Percentiles rank a stretch among this genome's conserved stretches.
These are phyloP conservation scores for Guaruba guarouba DNA, from an alignment of 2,113 vertebrate species.

Conservation along the genomic window DNA sequence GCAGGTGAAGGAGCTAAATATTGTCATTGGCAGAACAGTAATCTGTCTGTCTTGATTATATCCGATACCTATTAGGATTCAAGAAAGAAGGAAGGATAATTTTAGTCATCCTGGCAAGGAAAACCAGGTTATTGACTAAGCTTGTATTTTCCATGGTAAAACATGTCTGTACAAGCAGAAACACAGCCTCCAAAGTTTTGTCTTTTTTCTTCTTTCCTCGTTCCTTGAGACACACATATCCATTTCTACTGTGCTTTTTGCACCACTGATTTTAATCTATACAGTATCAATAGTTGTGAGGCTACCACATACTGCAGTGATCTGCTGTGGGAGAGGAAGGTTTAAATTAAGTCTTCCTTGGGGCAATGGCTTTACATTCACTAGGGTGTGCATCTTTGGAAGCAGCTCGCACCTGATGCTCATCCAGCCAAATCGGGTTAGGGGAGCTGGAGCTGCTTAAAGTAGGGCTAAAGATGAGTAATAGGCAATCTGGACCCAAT, in stretches of 20 bases:
- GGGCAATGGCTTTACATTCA: not conserved
- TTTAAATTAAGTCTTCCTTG: not conserved
- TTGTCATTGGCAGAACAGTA: not conserved
- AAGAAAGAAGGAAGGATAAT: not conserved
- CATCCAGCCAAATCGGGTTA: not conserved
- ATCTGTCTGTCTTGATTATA: not conserved
- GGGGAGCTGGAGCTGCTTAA: not conserved
- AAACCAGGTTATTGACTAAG: not conserved
- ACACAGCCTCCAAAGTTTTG: not conserved
- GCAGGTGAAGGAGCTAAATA: not conserved
- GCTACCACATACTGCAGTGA: not conserved
- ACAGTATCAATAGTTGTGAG: not conserved
- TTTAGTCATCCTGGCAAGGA: not conserved
- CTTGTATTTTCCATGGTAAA: not conserved
- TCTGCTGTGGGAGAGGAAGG: not conserved
- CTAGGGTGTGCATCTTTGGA: not conserved
- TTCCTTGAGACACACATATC: accelerated
- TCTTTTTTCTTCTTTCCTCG: not conserved
- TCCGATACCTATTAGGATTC: not conserved
- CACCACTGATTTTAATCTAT: not conserved
- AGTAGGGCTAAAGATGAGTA: not conserved
- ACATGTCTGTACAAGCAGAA: not conserved
- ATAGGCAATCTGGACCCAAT: not conserved
- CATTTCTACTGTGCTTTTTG: not conserved
- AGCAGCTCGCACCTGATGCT: not conserved